A percentile compares a stretch with the other conserved stretches of the same genome.
These are phyloP conservation scores for Porites australiensis DNA, from an alignment of 64 coral and sea anemone genomes.

Conservation along the genomic window DNA sequence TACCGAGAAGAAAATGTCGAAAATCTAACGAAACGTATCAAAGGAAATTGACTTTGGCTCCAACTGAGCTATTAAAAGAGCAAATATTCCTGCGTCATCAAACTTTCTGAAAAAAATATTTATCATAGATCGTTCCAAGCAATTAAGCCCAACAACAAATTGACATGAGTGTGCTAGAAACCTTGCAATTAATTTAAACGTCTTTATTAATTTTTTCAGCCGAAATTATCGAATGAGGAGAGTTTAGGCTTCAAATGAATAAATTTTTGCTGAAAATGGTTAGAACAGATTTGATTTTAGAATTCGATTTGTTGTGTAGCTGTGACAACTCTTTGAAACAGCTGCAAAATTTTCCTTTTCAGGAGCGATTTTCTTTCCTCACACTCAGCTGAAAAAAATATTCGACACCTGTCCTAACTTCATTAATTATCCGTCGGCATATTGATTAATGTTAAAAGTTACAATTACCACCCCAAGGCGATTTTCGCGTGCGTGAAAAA, in stretches of 20 bases:
- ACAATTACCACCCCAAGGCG: conserved; percentile 22
- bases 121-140: background rate
- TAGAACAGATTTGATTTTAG: background rate
- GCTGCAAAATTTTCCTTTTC: conserved; percentile 2
- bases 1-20: background rate
- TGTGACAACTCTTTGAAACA: background rate
- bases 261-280: too few species aligned
- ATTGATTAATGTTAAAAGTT: conserved; percentile 48
- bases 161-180: conserved; percentile 2
- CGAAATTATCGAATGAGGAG: background rate
- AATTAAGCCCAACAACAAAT: conserved; percentile 25
- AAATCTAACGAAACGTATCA: background rate
- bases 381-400: conserved; percentile 25
- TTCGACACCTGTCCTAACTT: conserved; percentile 22
- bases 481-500: conserved; percentile 8
- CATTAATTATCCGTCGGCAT: conserved; percentile 45
- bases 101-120: background rate
- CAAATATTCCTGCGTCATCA: conserved; percentile 36
- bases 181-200: conserved; percentile 25
- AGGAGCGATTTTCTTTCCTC: background rate
- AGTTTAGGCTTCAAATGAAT: background rate
- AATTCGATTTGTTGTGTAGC: background rate
- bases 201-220: background rate
- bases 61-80: conserved; percentile 29
- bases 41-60: conserved; percentile 53